These are phyloP conservation scores for Tetragonula clypearis DNA, from an alignment of 1,140 invertebrate species.

Conservation along the genomic window DNA sequence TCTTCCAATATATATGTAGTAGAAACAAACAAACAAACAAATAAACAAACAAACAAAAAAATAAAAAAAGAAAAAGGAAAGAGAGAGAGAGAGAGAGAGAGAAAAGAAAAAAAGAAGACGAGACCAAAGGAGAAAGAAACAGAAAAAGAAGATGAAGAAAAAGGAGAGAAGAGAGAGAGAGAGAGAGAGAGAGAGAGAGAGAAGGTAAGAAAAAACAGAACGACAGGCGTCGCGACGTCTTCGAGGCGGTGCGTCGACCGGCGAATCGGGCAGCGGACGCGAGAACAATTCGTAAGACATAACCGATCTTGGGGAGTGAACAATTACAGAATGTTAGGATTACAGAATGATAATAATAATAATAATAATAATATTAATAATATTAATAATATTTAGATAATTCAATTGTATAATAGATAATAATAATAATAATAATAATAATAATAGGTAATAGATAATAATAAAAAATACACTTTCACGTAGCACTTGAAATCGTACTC, in stretches of 20 bases:
- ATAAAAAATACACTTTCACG: conserved; percentile 63
- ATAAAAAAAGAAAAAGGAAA: too few species aligned
- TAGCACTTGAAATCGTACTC: conserved; percentile 75
- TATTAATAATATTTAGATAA: conserved; percentile 67
- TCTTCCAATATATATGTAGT: background rate
- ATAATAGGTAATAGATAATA: conserved; percentile 48
- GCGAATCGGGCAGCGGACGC: conserved; percentile 68
- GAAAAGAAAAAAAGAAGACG: too few species aligned
- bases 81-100: too few species aligned
- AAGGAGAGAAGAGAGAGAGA: background rate
- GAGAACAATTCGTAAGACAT: conserved; percentile 74
- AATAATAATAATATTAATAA: conserved; percentile 68
- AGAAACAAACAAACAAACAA: background rate
- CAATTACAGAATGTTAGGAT: conserved; percentile 71
- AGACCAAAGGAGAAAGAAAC: too few species aligned
- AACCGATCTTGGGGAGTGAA: conserved; percentile 69
- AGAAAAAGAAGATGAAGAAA: background rate
- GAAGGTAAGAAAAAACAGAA: conserved; percentile 1
- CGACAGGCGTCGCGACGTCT: conserved; percentile 48
- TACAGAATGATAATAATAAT: conserved; percentile 73
- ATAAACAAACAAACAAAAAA: background rate
- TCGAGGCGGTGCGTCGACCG: conserved; percentile 56
- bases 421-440: conserved; percentile 67
- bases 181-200: conserved; percentile 40
- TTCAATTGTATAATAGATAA: conserved; percentile 62